A percentile compares a stretch with the other conserved stretches of the same genome.
phyloP scores from a whole-genome alignment of 2,113 vertebrate species.

The Hypocryptadius cinnamomeus region DNA sequence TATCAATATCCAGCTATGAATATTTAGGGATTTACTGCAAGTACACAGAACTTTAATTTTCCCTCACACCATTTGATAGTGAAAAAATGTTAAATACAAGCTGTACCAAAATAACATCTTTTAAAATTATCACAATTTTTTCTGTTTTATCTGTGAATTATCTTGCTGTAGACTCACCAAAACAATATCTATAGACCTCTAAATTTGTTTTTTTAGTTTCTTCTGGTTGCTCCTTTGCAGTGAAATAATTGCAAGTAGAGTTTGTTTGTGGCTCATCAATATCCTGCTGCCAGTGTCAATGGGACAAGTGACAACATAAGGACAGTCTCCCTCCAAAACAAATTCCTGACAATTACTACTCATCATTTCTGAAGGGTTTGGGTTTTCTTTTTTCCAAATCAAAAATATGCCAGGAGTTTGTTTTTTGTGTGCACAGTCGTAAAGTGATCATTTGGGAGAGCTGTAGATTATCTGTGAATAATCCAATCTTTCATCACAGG shows the following conservation, averaged over 20 bases:
- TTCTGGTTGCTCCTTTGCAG: not conserved
- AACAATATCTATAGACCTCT: not conserved
- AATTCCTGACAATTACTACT: not conserved
- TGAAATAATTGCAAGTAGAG: not conserved
- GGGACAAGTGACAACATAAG: not conserved
- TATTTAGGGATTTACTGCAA: not conserved
- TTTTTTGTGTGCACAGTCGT: not conserved
- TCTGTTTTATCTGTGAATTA: not conserved
- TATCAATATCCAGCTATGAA: not conserved
- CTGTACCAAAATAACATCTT: not conserved
- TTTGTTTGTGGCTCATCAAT: not conserved
- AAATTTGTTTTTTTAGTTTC: not conserved
- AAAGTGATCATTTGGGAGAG: not conserved
- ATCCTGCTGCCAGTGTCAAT: not conserved
- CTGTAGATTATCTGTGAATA: not conserved
- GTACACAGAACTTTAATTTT: not conserved
- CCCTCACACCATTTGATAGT: accelerated
- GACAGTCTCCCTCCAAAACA: not conserved
- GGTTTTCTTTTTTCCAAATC: not conserved
- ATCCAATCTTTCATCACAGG: not conserved
- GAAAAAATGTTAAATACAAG: not conserved
- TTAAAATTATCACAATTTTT: not conserved
- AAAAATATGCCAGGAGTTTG: not conserved
- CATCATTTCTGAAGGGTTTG: not conserved
- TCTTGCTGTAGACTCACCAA: not conserved